Evolutionary conservation across 2,797 vertebrate genomes (phyloP).

Genomic region (Hoplostethus mediterraneus): DNA sequence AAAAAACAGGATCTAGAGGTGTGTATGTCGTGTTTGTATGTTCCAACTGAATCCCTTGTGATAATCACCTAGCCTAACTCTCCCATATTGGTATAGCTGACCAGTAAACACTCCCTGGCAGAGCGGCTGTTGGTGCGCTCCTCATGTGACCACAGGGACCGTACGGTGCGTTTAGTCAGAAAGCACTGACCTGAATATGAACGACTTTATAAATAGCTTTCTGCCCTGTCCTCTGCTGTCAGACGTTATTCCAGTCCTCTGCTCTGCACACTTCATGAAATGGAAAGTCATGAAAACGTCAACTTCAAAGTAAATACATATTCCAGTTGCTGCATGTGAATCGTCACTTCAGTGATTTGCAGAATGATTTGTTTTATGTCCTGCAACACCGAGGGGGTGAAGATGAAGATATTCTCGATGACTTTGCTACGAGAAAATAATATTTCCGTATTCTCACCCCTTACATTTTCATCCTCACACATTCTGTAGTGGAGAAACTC

Average conservation of each 20-base stretch:
- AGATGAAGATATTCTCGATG: not conserved
- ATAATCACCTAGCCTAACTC: not conserved
- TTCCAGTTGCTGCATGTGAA: slow-evolving; percentile 1
- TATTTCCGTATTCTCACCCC: not conserved
- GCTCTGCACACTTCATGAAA: slow-evolving; percentile 55
- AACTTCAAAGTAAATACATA: slow-evolving; percentile 5
- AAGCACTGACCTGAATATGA: slow-evolving; percentile 82
- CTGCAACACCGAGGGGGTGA: not conserved
- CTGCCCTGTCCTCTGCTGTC: slow-evolving; percentile 62
- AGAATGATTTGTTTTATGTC: not conserved
- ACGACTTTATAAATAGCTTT: slow-evolving; percentile 85
- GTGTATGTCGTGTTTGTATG: not conserved
- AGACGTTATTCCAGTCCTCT: slow-evolving; percentile 56
- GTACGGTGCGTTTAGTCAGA: slow-evolving; percentile 67
- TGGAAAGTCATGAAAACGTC: slow-evolving; percentile 13
- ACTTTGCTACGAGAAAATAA: not conserved
- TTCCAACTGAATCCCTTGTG: not conserved
- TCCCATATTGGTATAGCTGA: slow-evolving; percentile 1
- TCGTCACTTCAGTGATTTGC: not conserved
- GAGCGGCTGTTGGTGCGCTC: slow-evolving; percentile 48
- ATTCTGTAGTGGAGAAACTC: slow-evolving; percentile 32
- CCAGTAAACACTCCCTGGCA: slow-evolving; percentile 29
- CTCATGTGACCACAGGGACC: slow-evolving; percentile 64
- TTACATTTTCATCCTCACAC: slow-evolving; percentile 12
- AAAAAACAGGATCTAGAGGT: not conserved